These are phyloP conservation scores for Macrostomum lignano DNA, from an alignment of 1,140 invertebrate genomes.

Conservation along the genomic window DNA sequence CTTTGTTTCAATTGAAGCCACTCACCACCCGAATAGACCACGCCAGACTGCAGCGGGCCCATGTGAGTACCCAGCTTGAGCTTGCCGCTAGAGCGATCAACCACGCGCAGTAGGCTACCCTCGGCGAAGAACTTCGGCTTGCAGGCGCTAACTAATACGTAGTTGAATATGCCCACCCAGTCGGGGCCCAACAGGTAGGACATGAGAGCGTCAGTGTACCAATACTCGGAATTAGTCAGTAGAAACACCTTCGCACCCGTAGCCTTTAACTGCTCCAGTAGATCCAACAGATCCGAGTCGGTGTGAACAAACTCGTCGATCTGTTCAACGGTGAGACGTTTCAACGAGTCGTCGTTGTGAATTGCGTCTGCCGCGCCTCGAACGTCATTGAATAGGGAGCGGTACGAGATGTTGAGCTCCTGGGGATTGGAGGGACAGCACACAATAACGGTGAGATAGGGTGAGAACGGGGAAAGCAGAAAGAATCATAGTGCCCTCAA, in stretches of 20 bases:
- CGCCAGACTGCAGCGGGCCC: slow-evolving; percentile 3
- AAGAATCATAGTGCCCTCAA: too few relatives aligned
- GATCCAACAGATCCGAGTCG: slow-evolving; percentile 56
- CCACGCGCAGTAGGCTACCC: background rate
- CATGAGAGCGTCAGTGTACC: slow-evolving; percentile 72
- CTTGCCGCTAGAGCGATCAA: too few relatives aligned
- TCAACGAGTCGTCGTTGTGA: background rate
- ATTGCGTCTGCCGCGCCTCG: too few relatives aligned
- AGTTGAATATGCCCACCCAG: too few relatives aligned
- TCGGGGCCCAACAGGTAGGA: too few relatives aligned
- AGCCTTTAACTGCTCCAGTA: slow-evolving; percentile 50
- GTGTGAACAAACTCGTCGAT: slow-evolving; percentile 1
- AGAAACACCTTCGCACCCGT: slow-evolving; percentile 75
- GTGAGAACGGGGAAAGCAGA: too few relatives aligned
- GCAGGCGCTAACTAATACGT: slow-evolving; percentile 73
- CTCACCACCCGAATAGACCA: slow-evolving; percentile 4
- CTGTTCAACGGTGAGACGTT: background rate
- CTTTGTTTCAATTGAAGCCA: slow-evolving; percentile 3
- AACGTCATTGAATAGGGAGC: too few relatives aligned
- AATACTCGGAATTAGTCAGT: slow-evolving; percentile 82
- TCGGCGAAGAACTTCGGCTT: slow-evolving; percentile 75
- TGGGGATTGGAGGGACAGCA: too few relatives aligned
- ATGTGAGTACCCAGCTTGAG: slow-evolving; percentile 2
- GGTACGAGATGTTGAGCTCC: too few relatives aligned
- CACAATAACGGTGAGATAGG: too few relatives aligned